Base-by-base conservation (phyloP, 2,888 invertebrate species). In the Idaea biselata region DNA sequence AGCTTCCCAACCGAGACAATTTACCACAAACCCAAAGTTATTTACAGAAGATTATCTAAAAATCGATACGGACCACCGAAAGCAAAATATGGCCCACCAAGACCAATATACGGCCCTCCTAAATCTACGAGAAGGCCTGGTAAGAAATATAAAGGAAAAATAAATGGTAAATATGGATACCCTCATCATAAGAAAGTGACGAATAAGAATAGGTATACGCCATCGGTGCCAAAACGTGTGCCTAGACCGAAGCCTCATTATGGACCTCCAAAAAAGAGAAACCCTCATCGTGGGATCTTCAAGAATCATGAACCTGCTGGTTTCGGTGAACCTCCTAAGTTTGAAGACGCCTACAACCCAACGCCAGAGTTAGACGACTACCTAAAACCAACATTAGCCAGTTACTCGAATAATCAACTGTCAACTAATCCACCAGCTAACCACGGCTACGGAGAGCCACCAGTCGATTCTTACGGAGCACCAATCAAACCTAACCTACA, bases 311-410 rank as follows among this genome's bases (percentile, higher is more conserved):
- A 81, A 61, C 79, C 82, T 2, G 65, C 70, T 8, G 79, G 85
- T 8, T 91, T 90, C 65, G 91, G 80, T 1, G 91, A 91, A 66
- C 90, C 91, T 6, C 89, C 89, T 1, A n/a, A 75, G 8, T 18
- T 60, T 0, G 32, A 77, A 3, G 73, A 71, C 2, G 58, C 70
- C 0, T 58, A 61, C 16, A 18, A 18, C 5, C 6, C 56, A n/a
- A 60, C 62, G 60, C 25, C 56, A 17, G 55, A 54, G n/a, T 61
- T 62, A 1, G 60, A 64, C 25, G 75, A 79, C 11, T 76, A 75
- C n/a, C 72, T 73, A 55, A 64, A 71, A 7, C 16, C 44, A 31
- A 18, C 17, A 11, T 56, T 56, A 33, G 55, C 58, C 16, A 59
- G 60, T 18, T 57, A 55, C n/a, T 25, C 25, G 25, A 25, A 3